A percentile compares a stretch with the other conserved stretches of the same genome.
Conservation (phyloP, 2,113 vertebrate genomes). For the Lonchura striata region DNA sequence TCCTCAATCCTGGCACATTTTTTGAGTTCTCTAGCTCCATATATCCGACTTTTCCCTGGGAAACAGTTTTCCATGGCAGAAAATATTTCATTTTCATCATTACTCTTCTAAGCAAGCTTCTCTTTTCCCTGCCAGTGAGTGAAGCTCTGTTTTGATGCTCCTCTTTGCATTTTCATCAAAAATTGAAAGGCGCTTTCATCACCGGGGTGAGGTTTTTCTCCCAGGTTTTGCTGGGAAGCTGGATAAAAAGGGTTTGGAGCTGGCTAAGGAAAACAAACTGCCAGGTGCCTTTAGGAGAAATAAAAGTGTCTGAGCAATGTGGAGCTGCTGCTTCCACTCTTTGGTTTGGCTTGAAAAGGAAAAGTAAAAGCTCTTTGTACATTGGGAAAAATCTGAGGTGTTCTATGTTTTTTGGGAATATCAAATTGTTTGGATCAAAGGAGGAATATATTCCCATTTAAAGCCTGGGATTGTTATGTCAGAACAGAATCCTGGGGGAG, state of each 20-base stretch:
- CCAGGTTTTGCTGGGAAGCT: background rate
- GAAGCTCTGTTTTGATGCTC: background rate
- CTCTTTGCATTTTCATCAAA: background rate
- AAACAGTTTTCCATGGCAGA: background rate
- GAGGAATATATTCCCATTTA: background rate
- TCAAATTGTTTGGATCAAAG: background rate
- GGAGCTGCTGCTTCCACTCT: background rate
- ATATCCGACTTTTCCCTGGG: background rate
- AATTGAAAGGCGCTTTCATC: background rate
- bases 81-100: background rate
- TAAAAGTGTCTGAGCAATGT: background rate
- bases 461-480: background rate
- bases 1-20: background rate
- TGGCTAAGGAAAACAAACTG: background rate
- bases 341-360: background rate
- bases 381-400: background rate
- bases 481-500: background rate
- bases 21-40: background rate
- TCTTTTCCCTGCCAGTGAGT: background rate
- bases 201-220: background rate
- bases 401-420: background rate
- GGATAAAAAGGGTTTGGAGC: background rate
- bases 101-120: background rate
- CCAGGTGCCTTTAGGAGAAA: background rate
- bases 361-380: background rate